Conservation (phyloP, 2,113 vertebrate genomes). For the Phycodurus eques region DNA sequence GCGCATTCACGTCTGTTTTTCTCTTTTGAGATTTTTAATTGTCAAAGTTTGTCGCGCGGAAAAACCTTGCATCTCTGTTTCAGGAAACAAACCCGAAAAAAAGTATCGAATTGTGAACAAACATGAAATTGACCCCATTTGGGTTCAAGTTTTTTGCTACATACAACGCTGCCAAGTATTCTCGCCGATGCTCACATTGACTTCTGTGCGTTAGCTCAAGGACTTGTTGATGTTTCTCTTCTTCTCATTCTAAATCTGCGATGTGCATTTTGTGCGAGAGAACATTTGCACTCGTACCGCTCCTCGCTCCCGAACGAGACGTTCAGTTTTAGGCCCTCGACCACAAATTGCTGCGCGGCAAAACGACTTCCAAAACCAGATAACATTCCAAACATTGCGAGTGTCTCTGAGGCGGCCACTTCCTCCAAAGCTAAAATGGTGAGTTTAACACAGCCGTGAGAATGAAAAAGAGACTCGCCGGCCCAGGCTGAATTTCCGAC, state of each 20-base stretch:
- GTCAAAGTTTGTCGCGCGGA: too few species aligned
- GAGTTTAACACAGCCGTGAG: conserved; percentile 33
- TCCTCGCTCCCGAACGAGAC: conserved; percentile 25
- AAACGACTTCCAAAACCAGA: conserved; percentile 62
- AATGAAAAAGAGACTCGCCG: conserved; percentile 12
- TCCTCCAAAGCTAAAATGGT: conserved; percentile 39
- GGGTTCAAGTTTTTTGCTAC: too few species aligned
- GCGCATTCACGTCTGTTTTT: background rate
- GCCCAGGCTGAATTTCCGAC: conserved; percentile 1
- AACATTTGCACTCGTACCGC: conserved; percentile 20
- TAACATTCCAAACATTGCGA: conserved; percentile 71
- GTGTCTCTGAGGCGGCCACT: conserved; percentile 61
- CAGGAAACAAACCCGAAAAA: too few species aligned
- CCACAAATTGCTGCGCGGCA: conserved; percentile 64
- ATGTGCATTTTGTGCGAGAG: background rate
- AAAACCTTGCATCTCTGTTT: too few species aligned
- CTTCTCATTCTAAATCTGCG: conserved; percentile 3
- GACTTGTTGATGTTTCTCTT: background rate
- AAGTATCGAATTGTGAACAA: too few species aligned
- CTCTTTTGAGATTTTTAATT: background rate
- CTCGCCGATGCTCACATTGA: background rate
- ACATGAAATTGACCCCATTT: too few species aligned
- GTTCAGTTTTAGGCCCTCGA: conserved; percentile 52
- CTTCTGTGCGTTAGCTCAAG: background rate
- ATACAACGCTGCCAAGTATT: too few species aligned